Evolutionary conservation across 2,797 vertebrate genomes (phyloP).

Genomic region (Nyctibius grandis): DNA sequence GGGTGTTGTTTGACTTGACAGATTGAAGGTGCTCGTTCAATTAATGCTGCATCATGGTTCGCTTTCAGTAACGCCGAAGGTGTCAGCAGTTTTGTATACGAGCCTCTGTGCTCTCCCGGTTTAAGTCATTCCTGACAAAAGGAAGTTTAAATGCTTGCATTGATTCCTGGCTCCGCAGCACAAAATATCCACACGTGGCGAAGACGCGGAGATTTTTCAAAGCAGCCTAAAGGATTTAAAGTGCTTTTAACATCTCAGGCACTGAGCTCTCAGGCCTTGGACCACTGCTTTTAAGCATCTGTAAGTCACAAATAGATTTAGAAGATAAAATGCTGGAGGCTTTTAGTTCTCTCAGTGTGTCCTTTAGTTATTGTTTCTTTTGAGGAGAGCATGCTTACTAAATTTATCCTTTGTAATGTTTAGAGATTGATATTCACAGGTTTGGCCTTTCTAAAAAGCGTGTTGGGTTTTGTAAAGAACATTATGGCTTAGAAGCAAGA

Average conservation of each 20-base stretch:
- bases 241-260: constrained; percentile 22
- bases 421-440: background rate
- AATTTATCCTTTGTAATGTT: background rate
- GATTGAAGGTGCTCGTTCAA: background rate
- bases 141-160: constrained; percentile 40
- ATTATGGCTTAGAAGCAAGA: background rate
- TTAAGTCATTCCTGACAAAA: constrained; percentile 40
- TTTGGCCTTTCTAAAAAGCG: background rate
- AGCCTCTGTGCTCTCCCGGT: background rate
- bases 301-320: constrained; percentile 12
- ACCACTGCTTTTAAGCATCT: constrained; percentile 29
- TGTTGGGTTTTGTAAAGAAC: background rate
- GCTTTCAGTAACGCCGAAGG: background rate
- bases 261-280: constrained; percentile 3
- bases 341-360: background rate
- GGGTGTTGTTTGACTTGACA: background rate
- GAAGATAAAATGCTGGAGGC: constrained; percentile 19
- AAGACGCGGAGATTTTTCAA: constrained; percentile 35
- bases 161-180: constrained; percentile 6
- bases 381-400: background rate
- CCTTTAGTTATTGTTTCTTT: background rate
- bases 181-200: constrained; percentile 31
- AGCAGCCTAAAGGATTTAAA: constrained; percentile 49
- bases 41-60: constrained; percentile 24
- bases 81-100: constrained; percentile 40